These are phyloP conservation scores for Sinocyclocheilus rhinocerous DNA, from an alignment of 2,113 vertebrate species.

Conservation along the genomic window DNA sequence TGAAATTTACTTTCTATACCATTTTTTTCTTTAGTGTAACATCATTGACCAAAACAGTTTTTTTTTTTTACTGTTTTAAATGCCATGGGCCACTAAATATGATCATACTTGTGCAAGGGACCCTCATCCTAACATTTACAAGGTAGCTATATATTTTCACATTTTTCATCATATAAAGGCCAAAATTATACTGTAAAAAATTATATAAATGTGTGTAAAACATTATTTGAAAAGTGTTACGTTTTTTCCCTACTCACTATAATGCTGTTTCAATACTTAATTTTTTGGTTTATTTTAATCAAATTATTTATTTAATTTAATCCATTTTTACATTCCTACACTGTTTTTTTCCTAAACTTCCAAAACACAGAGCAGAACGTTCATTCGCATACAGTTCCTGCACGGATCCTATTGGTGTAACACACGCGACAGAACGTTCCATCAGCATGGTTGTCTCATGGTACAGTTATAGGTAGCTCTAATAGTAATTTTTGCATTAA, in stretches of 20 bases:
- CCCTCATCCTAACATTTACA: too few species aligned
- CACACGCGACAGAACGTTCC: slow-evolving; percentile 11
- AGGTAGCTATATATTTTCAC: too few species aligned
- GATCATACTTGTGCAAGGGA: too few species aligned
- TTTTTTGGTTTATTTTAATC: not conserved
- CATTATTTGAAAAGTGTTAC: too few species aligned
- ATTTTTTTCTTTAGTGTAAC: too few species aligned
- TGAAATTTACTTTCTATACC: too few species aligned
- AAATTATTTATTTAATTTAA: not conserved
- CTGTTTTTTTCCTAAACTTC: not conserved
- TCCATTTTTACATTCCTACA: not conserved
- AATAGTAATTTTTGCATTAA: not conserved
- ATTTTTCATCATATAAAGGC: not conserved
- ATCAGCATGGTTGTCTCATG: slow-evolving; percentile 37
- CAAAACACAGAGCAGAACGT: slow-evolving; percentile 25
- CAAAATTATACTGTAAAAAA: not conserved
- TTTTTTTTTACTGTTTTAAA: too few species aligned
- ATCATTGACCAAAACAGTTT: too few species aligned
- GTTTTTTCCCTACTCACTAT: too few species aligned
- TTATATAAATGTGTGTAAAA: too few species aligned
- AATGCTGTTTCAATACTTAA: too few species aligned
- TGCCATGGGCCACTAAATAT: too few species aligned
- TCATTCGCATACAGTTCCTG: not conserved
- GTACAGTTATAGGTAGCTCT: not conserved
- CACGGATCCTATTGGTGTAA: not conserved